phyloP scores from a whole-genome alignment of 2,797 vertebrate genomes.

The Centropyge bicolor region DNA sequence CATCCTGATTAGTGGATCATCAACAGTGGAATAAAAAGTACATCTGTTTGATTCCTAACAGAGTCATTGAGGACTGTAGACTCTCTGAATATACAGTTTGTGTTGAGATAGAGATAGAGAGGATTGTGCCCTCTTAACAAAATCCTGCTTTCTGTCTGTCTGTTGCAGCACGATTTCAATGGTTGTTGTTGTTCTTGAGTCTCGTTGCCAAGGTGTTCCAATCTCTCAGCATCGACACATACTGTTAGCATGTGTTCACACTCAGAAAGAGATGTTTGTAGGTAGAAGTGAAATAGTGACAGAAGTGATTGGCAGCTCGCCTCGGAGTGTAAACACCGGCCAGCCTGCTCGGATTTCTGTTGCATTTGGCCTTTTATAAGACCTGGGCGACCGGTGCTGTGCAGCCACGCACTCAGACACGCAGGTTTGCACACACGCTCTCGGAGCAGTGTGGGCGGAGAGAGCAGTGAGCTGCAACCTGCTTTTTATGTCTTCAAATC shows the following conservation, averaged over 20 bases:
- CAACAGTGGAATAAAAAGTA: slow-evolving; percentile 2
- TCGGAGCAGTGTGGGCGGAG: slow-evolving; percentile 34
- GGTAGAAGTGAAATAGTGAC: not conserved
- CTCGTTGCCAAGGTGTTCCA: slow-evolving; percentile 7
- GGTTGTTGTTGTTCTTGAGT: slow-evolving; percentile 17
- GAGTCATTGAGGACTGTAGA: not conserved
- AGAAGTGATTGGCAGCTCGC: slow-evolving; percentile 3
- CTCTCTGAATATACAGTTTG: not conserved
- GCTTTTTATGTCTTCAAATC: slow-evolving; percentile 22
- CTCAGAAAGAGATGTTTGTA: slow-evolving; percentile 9
- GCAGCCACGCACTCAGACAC: slow-evolving; percentile 2
- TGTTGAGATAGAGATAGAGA: not conserved
- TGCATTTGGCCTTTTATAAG: slow-evolving; percentile 12
- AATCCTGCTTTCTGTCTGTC: not conserved
- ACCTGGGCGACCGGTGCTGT: not conserved
- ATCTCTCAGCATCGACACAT: slow-evolving; percentile 19
- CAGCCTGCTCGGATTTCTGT: slow-evolving; percentile 5
- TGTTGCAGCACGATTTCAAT: slow-evolving; percentile 11
- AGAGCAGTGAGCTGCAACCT: slow-evolving; percentile 38
- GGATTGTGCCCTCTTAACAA: not conserved
- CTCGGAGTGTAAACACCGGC: slow-evolving; percentile 10
- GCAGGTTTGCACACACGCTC: not conserved
- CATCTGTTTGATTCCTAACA: not conserved
- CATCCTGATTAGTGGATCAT: slow-evolving; percentile 12
- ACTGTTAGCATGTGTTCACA: slow-evolving; percentile 22